Evolutionary conservation across 1,140 invertebrate species (phyloP), one percentile per base, ranked within the genome.

Genomic region (Brachionus sp.): DNA sequence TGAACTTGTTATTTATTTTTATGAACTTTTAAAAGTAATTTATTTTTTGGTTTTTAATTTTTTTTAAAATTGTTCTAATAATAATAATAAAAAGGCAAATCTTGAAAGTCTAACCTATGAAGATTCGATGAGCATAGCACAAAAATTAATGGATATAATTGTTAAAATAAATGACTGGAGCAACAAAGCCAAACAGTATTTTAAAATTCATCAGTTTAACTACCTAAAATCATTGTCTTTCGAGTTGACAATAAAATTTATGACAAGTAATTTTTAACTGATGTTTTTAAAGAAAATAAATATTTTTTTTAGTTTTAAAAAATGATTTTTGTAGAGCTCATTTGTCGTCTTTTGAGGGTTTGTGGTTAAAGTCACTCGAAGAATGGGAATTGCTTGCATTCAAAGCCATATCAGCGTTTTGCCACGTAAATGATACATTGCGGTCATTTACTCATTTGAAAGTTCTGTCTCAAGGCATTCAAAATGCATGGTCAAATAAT

Each of bases 1-100:
- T 80, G 77, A 80, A 16, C 53, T 80, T 29, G 77, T 80, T 5
- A 80, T 80, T 13, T 80, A 80, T 44, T 80, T 80, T 23, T 80
- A 80, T 44, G 77, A 80, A 23, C 50, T 80, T 62, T 66, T 80
- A 35, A 57, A 66, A 16, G 77, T 62, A 78, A 16, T 13, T 57
- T 0, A 19, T 57, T 57, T 46, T 12, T 29, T 33, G 2, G 10
- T 35, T 66, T 66, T 44, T 29, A 77, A 29, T 23, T 29, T 42
- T 70, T 10, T 70, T 42, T 7, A 5, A 5, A 12, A n/a, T 29
- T 25, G 16, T 33, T 75, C 1, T 16, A 37, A 37, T 13, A 25
- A 25, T 42, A n/a, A 77, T 46, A 50, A 29, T 25, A 12, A 33
- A 78, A 53, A 78, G 75, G 39, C 44, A 16, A 80, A 80, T 66